phyloP scores from a whole-genome alignment of 2,113 vertebrate species.

The Siphamia tubifer region DNA sequence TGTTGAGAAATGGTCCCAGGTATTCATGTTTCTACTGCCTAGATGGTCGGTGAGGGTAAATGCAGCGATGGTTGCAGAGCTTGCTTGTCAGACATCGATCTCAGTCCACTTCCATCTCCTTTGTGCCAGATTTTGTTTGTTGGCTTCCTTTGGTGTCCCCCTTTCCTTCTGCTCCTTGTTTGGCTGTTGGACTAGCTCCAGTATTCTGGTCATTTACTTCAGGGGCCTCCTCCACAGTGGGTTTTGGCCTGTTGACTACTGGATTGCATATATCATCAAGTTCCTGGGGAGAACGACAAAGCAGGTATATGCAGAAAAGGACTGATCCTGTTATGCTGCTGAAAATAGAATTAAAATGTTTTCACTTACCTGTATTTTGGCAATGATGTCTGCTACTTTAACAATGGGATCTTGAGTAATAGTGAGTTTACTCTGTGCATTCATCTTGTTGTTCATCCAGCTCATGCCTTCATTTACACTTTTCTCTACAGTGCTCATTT shows the following conservation, averaged over 20 bases:
- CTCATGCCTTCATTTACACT: conserved; percentile 86
- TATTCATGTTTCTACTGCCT: conserved; percentile 50
- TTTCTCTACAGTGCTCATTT: conserved; percentile 88
- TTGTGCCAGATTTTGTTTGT: conserved; percentile 80
- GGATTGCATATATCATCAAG: conserved; percentile 88
- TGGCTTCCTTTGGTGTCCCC: conserved; percentile 79
- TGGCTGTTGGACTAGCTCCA: conserved; percentile 81
- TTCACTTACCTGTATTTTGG: conserved; percentile 88
- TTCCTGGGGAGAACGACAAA: conserved; percentile 75
- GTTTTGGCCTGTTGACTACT: conserved; percentile 87
- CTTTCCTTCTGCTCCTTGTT: conserved; percentile 82
- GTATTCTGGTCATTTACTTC: conserved; percentile 81
- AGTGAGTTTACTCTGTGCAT: conserved; percentile 88
- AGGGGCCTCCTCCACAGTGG: conserved; percentile 80
- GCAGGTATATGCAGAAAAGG: neutral
- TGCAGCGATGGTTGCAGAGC: conserved; percentile 36
- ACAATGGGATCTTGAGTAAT: conserved; percentile 90
- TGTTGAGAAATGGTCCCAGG: conserved; percentile 52
- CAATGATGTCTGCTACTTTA: conserved; percentile 90
- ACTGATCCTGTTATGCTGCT: too few relatives aligned
- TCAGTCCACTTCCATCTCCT: conserved; percentile 96
- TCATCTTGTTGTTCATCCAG: conserved; percentile 94
- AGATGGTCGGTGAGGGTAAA: conserved; percentile 27
- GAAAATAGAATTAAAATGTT: neutral
- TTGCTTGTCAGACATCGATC: conserved; percentile 9